Conservation (phyloP, 2,888 invertebrate species). For the Daptonema setosum region DNA sequence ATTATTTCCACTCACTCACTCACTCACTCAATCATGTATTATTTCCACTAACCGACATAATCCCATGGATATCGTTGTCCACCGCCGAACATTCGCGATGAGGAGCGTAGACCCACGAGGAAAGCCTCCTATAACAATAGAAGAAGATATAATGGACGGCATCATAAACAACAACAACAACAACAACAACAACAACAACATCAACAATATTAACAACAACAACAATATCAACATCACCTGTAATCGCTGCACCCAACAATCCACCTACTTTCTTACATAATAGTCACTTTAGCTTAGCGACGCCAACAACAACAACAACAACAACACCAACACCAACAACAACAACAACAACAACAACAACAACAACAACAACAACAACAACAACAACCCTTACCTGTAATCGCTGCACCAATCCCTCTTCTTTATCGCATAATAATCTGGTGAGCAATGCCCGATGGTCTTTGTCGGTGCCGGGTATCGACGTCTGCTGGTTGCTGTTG, state of each 20-base stretch:
- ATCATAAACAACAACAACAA: neutral
- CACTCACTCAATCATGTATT: neutral
- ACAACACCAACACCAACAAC: too few species aligned
- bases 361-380: too few species aligned
- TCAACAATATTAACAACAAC: too few species aligned
- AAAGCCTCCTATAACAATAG: slow-evolving; percentile 54
- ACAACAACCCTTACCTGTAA: slow-evolving; percentile 31
- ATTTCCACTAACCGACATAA: slow-evolving; percentile 53
- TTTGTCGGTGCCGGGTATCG: too few species aligned
- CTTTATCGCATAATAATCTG: slow-evolving; percentile 64
- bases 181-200: too few species aligned
- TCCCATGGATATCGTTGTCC: slow-evolving; percentile 97
- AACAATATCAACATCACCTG: too few species aligned
- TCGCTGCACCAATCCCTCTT: slow-evolving; percentile 72
- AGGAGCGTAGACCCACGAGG: slow-evolving; percentile 82
- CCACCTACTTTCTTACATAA: too few species aligned
- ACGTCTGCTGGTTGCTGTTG: slow-evolving; percentile 3
- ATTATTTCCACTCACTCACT: too few species aligned
- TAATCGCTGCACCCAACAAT: too few species aligned
- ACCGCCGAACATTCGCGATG: slow-evolving; percentile 59
- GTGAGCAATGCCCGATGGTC: slow-evolving; percentile 39
- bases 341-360: too few species aligned
- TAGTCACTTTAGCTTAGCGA: too few species aligned
- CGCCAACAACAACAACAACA: too few species aligned
- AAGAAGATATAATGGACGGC: neutral